Evolutionary conservation across 2,888 invertebrate genomes (phyloP).

Genomic region (Hirtodrosophila histrioides): DNA sequence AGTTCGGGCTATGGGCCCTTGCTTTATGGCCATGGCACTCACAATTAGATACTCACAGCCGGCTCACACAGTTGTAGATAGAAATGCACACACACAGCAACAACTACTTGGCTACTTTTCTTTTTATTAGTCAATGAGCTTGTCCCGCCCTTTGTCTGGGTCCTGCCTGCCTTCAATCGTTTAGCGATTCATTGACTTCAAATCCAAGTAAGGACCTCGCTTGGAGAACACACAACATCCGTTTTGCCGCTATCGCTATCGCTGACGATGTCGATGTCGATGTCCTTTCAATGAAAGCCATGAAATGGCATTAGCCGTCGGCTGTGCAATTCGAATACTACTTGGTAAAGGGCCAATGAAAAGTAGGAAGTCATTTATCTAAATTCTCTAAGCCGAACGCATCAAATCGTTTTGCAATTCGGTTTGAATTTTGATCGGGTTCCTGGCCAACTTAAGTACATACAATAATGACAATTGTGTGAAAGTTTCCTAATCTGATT

Average conservation of each 20-base stretch:
- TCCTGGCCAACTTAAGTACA: conserved; percentile 1
- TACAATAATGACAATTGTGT: conserved; percentile 41
- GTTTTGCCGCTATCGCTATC: conserved; percentile 8
- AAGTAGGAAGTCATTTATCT: conserved; percentile 71
- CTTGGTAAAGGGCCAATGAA: conserved; percentile 6
- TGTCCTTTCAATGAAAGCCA: conserved; percentile 45
- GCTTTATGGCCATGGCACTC: conserved; percentile 44
- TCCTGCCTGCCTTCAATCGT: conserved; percentile 44
- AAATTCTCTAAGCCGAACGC: conserved; percentile 47
- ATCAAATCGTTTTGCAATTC: conserved; percentile 53
- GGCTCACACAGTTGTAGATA: conserved; percentile 32
- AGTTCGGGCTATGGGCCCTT: conserved; percentile 41
- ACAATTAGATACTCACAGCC: conserved; percentile 61
- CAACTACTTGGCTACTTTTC: conserved; percentile 1
- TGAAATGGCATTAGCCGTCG: conserved; percentile 43
- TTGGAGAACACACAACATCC: conserved; percentile 47
- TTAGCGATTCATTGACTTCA: conserved; percentile 53
- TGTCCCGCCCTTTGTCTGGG: conserved; percentile 48
- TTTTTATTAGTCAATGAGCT: conserved; percentile 69
- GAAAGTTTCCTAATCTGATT: conserved; percentile 58
- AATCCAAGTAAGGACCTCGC: conserved; percentile 27
- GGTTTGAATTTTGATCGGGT: conserved; percentile 17
- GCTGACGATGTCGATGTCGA: conserved; percentile 7
- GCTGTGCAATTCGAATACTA: conserved; percentile 15
- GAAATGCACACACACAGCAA: background rate